Evolutionary conservation across 2,797 vertebrate genomes (phyloP).

Genomic region (Rhinoraja longicauda): DNA sequence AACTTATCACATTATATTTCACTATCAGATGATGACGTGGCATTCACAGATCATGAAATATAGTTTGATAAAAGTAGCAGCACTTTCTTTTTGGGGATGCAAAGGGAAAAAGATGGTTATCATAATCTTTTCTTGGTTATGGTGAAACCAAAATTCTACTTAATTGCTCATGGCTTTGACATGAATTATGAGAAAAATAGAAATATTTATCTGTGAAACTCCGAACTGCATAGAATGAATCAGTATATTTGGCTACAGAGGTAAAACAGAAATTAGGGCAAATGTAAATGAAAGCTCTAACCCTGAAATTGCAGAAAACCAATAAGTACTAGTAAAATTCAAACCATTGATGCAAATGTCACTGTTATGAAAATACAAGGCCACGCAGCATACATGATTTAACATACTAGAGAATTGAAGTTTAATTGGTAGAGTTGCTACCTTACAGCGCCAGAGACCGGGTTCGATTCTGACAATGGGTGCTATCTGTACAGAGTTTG

Average conservation of each 20-base stretch:
- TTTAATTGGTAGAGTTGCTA: too few relatives aligned
- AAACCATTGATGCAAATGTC: not conserved
- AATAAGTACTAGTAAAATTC: not conserved
- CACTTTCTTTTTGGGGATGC: too few relatives aligned
- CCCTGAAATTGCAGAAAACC: not conserved
- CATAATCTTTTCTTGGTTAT: not conserved
- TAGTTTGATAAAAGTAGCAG: not conserved
- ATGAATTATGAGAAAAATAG: not conserved
- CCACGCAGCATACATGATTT: not conserved
- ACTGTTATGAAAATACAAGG: not conserved
- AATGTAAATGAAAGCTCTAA: not conserved
- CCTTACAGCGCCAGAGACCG: too few relatives aligned
- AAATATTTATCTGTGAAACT: constrained; percentile 5
- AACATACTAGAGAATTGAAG: not conserved
- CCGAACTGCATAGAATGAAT: not conserved
- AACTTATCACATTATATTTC: too few relatives aligned
- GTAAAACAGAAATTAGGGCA: not conserved
- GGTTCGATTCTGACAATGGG: too few relatives aligned
- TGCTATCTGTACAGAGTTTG: too few relatives aligned
- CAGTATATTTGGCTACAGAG: not conserved
- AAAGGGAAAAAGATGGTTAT: not conserved
- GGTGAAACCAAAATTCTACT: not conserved
- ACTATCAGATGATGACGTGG: too few relatives aligned
- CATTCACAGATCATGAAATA: not conserved
- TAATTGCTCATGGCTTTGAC: not conserved